A percentile compares a stretch with the other conserved stretches of the same genome.
These are phyloP conservation scores for Rambutsinella grinnellia DNA, from an alignment of 2,888 invertebrate species.

Conservation along the genomic window DNA sequence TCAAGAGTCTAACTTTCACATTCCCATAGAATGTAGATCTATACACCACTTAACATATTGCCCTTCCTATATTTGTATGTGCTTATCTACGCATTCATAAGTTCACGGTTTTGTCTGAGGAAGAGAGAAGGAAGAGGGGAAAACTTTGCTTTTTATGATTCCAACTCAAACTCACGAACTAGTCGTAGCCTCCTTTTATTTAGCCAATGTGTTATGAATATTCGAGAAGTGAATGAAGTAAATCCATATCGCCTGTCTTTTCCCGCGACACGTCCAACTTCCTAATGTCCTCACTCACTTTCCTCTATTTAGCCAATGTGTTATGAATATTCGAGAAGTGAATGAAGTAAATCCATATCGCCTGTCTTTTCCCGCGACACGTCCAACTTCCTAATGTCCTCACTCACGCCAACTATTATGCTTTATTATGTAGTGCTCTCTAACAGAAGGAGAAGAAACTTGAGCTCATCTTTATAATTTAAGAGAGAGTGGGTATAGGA, in stretches of 20 bases:
- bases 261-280: slow-evolving; percentile 5
- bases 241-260: not conserved
- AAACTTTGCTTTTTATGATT: slow-evolving; percentile 49
- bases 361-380: slow-evolving; percentile 1
- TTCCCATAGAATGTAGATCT: slow-evolving; percentile 7
- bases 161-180: slow-evolving; percentile 25
- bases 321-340: slow-evolving; percentile 29
- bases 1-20: slow-evolving; percentile 44
- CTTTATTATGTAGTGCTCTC: not conserved
- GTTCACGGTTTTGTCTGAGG: not conserved
- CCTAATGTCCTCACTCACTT: not conserved
- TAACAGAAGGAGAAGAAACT: not conserved
- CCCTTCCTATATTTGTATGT: not conserved
- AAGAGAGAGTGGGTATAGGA: not conserved
- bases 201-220: slow-evolving; percentile 27
- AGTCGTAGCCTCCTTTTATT: not conserved
- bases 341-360: not conserved
- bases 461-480: not conserved
- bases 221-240: not conserved
- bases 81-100: not conserved
- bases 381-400: not conserved
- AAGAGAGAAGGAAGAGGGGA: slow-evolving; percentile 23
- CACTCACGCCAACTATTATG: not conserved
- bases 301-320: not conserved
- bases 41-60: slow-evolving; percentile 2